Percentiles rank a stretch among this genome's conserved stretches.
These are phyloP conservation scores for Morelia viridis DNA, from an alignment of 2,797 vertebrate species.

Conservation along the genomic window DNA sequence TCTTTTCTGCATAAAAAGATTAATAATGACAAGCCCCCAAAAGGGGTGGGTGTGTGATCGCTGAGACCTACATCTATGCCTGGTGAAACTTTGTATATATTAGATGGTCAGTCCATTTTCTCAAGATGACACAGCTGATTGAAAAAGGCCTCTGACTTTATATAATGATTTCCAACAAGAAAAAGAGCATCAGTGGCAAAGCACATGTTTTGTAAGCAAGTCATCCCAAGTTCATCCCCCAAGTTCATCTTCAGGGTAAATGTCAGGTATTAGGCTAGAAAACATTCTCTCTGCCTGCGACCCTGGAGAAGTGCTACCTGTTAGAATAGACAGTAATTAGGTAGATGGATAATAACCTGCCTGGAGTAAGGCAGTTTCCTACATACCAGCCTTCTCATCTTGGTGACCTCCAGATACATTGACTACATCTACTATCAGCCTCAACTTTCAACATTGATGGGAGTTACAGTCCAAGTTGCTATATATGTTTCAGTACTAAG, in stretches of 20 bases:
- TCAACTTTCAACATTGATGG: neutral
- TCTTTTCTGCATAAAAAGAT: neutral
- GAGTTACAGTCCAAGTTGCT: neutral
- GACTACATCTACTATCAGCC: neutral
- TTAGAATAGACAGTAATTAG: neutral
- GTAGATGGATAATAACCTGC: neutral
- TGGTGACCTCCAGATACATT: neutral
- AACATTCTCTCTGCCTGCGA: neutral
- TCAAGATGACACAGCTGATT: neutral
- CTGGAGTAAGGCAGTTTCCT: neutral
- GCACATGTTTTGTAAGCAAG: neutral
- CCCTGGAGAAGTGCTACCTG: neutral
- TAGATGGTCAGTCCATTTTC: neutral
- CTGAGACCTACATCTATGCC: neutral
- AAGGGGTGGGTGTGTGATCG: neutral
- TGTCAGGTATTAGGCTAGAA: neutral
- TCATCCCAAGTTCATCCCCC: neutral
- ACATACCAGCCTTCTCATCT: neutral
- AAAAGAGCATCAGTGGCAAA: neutral
- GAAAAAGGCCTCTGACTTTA: neutral
- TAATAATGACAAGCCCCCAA: neutral
- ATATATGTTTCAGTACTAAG: neutral
- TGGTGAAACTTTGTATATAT: neutral
- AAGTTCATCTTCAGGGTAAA: neutral
- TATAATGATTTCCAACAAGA: neutral